Evolutionary conservation across 2,888 invertebrate genomes (phyloP).

Genomic region (Zygothrica quintamaculata): DNA sequence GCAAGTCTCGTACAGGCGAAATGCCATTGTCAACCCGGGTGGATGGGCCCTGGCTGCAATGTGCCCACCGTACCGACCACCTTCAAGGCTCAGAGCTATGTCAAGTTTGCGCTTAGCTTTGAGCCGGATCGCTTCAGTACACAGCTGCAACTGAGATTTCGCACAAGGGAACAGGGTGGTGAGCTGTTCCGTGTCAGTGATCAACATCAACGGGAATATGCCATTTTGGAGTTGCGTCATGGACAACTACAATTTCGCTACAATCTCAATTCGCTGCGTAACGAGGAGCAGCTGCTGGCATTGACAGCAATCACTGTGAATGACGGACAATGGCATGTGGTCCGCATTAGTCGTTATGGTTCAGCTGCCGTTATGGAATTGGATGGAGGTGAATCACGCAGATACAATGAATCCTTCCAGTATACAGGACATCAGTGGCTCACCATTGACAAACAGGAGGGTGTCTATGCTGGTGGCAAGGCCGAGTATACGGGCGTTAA

Average conservation of each 20-base stretch:
- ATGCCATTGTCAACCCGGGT: slow-evolving; percentile 97
- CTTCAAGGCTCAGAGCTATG: slow-evolving; percentile 96
- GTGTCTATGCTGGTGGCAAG: slow-evolving; percentile 97
- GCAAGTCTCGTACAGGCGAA: slow-evolving; percentile 94
- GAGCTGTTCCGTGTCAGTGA: slow-evolving; percentile 97
- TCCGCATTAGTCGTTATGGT: slow-evolving; percentile 94
- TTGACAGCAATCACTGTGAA: slow-evolving; percentile 94
- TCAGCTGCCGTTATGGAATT: slow-evolving; percentile 95
- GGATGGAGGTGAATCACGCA: slow-evolving; percentile 96
- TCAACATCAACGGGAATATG: slow-evolving; percentile 96
- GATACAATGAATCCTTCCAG: slow-evolving; percentile 95
- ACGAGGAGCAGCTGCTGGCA: slow-evolving; percentile 95
- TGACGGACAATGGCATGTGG: slow-evolving; percentile 98
- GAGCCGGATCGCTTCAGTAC: slow-evolving; percentile 96
- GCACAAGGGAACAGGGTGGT: slow-evolving; percentile 95
- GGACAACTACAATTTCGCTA: slow-evolving; percentile 94
- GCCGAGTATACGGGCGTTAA: slow-evolving; percentile 97
- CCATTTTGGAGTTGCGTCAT: slow-evolving; percentile 92
- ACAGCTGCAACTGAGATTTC: slow-evolving; percentile 95
- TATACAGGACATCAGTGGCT: slow-evolving; percentile 96
- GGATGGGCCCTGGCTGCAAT: slow-evolving; percentile 94
- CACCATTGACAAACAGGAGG: slow-evolving; percentile 95
- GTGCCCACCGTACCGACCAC: slow-evolving; percentile 94
- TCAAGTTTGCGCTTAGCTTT: slow-evolving; percentile 96
- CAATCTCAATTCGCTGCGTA: slow-evolving; percentile 94